These are phyloP conservation scores for Morone saxatilis DNA, from an alignment of 2,113 vertebrate genomes.

Conservation along the genomic window DNA sequence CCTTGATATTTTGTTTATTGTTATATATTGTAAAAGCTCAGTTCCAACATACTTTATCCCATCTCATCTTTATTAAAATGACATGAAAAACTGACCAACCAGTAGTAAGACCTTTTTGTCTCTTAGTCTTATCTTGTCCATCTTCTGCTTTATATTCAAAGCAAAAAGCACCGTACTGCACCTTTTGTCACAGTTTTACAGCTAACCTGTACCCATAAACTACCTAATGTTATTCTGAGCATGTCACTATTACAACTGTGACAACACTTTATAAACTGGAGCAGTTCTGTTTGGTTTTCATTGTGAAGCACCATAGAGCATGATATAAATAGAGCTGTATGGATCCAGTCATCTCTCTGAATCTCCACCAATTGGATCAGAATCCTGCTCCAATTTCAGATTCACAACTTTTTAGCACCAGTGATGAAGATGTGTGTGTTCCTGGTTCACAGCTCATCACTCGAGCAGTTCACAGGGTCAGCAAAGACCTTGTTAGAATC, in stretches of 20 bases:
- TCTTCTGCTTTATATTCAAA: slow-evolving; percentile 5
- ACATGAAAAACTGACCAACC: slow-evolving; percentile 9
- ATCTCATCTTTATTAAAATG: background rate
- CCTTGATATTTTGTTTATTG: background rate
- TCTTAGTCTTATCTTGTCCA: background rate
- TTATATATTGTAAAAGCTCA: background rate
- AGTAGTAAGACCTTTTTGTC: background rate
- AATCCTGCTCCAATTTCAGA: slow-evolving; percentile 34
- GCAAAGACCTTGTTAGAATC: slow-evolving; percentile 31
- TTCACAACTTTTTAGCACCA: slow-evolving; percentile 68
- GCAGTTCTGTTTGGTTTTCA: slow-evolving; percentile 40
- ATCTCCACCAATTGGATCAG: background rate
- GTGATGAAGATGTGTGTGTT: slow-evolving; percentile 41
- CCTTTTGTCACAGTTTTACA: slow-evolving; percentile 22
- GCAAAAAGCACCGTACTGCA: background rate
- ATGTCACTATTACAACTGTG: slow-evolving; percentile 5
- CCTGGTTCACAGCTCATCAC: slow-evolving; percentile 26
- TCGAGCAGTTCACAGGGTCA: slow-evolving; percentile 33
- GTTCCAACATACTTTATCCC: background rate
- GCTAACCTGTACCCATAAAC: slow-evolving; percentile 17
- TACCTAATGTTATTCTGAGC: slow-evolving; percentile 42
- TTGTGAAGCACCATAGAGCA: slow-evolving; percentile 59
- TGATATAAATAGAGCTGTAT: slow-evolving; percentile 19
- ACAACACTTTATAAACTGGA: slow-evolving; percentile 29
- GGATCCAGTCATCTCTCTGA: slow-evolving; percentile 20